Base-by-base conservation (phyloP, 2,113 vertebrate genomes). In the Perca schrenkii region DNA sequence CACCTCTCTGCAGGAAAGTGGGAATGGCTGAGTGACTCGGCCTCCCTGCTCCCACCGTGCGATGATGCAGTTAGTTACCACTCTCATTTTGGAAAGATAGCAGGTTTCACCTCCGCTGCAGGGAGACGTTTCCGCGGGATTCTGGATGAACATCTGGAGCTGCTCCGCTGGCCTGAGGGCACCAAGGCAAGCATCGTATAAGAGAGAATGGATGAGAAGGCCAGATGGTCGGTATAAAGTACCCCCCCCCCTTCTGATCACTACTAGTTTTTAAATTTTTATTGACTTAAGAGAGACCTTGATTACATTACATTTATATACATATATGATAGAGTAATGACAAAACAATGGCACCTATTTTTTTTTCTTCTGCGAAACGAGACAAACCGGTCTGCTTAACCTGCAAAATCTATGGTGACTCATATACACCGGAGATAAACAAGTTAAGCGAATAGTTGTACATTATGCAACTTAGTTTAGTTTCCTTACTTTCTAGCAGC, bases 1-100 rank as follows among this genome's bases (percentile, higher is more conserved):
- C 34, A 1, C 31, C 25, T 68, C 43, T 40, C 0, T 89, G 8
- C 87, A 98, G 97, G 97, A n/a, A 91, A 94, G 79, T 98, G 97
- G 97, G 95, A 96, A 62, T 97, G 97, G 97, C 79, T 95, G 70
- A 97, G 96, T 22, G 96, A 97, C 49, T 70, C 77, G 0, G 95
- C 96, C 2, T 97, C 97, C 2, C 87, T 97, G 61, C 61, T 80
- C 0, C 94, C 96, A 0, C 97, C 97, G 0, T 94, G 93, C 43
- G 85, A 91, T 4, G 95, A 85, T 0, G 96, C 96, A 12, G 88
- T 96, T 16, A 97, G 89, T 80, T 97, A 96, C 86, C 95, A 95
- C 91, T 94, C 93, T 36, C 91, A 92, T 70, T 96, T 96, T 80
- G 97, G 96, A 56, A 93, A 95, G 6, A 86, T 92, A 0, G 43